phyloP scores from a whole-genome alignment of 2,113 vertebrate species.

The Camelus bactrianus region DNA sequence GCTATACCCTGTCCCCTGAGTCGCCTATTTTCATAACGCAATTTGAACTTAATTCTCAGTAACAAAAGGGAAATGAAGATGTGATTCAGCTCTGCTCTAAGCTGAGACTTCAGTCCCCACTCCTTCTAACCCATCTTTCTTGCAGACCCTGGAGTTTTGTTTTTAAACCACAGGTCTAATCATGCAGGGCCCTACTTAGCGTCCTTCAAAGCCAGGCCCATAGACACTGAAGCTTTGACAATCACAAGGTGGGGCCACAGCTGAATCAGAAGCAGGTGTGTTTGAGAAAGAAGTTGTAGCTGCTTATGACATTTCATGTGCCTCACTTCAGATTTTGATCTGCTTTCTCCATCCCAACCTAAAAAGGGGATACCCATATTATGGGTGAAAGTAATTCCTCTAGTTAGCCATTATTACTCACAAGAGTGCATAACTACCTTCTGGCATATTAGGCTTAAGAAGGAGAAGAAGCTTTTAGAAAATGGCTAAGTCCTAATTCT shows the following conservation, averaged over 20 bases:
- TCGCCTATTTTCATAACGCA: background rate
- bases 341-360: background rate
- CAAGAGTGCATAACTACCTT: background rate
- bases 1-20: background rate
- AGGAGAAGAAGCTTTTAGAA: background rate
- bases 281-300: too few relatives aligned
- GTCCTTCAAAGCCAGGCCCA: background rate
- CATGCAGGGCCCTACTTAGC: background rate
- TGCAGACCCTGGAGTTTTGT: background rate
- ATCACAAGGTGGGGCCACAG: background rate
- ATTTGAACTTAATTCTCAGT: slow-evolving; percentile 21
- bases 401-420: background rate
- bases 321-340: background rate
- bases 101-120: background rate
- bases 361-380: background rate
- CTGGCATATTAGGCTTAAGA: background rate
- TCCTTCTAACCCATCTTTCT: background rate
- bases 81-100: background rate
- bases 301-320: background rate
- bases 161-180: background rate
- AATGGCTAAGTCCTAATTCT: background rate
- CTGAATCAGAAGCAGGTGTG: background rate
- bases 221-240: background rate
- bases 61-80: slow-evolving; percentile 13
- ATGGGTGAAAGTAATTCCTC: background rate